Evolutionary conservation across 2,113 vertebrate species (phyloP), one percentile per base, ranked within the genome.

Genomic region (Ciconia maguari): DNA sequence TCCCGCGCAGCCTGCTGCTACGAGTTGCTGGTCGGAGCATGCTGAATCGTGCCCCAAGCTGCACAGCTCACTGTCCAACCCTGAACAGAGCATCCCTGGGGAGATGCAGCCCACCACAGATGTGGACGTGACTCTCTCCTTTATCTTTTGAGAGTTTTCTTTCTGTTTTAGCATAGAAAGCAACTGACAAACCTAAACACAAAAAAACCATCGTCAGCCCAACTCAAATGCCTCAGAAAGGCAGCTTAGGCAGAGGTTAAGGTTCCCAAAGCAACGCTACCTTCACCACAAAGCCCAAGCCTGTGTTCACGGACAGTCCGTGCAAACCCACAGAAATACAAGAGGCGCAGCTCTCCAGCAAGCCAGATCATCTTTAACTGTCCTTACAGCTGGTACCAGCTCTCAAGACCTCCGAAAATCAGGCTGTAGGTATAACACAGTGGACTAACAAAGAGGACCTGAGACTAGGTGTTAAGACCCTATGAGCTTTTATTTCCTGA

Each of bases 11-110:
- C 9, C 44, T 8, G 32, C 16, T 19, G 74, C 61, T 32, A 9
- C 9, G 24, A 44, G 51, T 2, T 27, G 27, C 61, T 6, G 29
- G 42, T 60, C 0, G 2, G 30, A 71, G 52, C 30, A 7, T 3
- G 12, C 30, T 1, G 1, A 57, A 70, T 34, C 0, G 2, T 4
- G 24, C 11, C 34, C 13, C 0, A 5, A 75, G 62, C 61, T 26
- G 48, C 48, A 25, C 11, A 12, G 5, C 61, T 57, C n/a, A 3
- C 32, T 44, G 20, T 11, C 41, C 0, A 1, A 7, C 32, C 49
- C 55, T 41, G 46, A 71, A 18, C 65, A 20, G 36, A 66, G 71
- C 68, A 12, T 19, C 46, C 57, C 90, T 4, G 49, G 36, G 17
- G 38, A 77, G 58, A 1, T 19, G 61, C 61, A 64, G 30, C 32